These are phyloP conservation scores for Hydrotaea cyrtoneurina DNA, from an alignment of 2,888 invertebrate species.

Conservation along the genomic window DNA sequence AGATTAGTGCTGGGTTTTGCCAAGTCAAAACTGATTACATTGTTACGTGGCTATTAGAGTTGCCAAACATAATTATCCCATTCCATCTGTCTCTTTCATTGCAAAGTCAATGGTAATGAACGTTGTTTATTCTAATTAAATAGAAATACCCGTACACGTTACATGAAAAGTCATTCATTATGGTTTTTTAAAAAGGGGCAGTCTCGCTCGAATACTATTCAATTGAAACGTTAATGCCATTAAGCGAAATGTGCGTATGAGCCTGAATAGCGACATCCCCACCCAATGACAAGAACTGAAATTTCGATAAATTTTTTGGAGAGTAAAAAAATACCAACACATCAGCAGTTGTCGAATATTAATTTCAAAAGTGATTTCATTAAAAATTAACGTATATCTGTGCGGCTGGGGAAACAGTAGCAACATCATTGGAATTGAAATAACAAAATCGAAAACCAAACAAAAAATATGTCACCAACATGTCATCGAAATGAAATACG, in stretches of 20 bases:
- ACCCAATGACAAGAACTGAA: not conserved
- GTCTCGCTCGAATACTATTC: not conserved
- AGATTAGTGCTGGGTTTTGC: no score
- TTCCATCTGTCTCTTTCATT: no score
- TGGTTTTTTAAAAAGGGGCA: not conserved
- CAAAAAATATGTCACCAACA: not conserved
- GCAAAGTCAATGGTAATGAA: no score
- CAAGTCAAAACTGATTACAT: no score
- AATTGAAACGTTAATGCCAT: not conserved
- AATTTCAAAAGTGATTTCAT: not conserved
- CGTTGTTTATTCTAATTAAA: not conserved
- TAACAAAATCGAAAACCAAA: not conserved
- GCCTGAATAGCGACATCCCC: not conserved
- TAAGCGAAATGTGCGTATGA: not conserved
- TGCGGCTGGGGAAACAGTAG: no score
- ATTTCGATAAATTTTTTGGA: not conserved
- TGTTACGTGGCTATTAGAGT: no score
- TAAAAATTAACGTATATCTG: not conserved
- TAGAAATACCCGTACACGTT: not conserved
- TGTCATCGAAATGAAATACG: not conserved
- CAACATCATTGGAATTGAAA: no score
- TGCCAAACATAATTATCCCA: no score
- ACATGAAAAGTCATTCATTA: conserved; percentile 1
- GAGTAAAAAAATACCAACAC: not conserved
- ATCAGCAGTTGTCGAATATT: not conserved